These are phyloP conservation scores for Sebastiscus albofasciatus DNA, from an alignment of 2,797 vertebrate species.

Conservation along the genomic window DNA sequence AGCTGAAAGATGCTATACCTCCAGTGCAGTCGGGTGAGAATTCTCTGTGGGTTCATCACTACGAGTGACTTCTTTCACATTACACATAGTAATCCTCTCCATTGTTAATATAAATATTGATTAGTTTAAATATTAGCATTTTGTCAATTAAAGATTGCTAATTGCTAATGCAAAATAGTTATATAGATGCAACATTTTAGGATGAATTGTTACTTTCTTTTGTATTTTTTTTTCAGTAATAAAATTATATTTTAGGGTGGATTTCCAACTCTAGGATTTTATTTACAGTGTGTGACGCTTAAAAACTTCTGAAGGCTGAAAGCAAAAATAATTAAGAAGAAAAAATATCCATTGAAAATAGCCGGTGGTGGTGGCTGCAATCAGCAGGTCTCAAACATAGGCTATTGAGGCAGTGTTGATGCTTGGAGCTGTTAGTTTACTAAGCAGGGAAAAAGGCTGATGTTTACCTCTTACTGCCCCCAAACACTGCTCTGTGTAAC, in stretches of 20 bases:
- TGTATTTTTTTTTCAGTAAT: not conserved
- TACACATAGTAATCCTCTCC: not conserved
- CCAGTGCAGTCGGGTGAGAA: not conserved
- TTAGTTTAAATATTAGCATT: not conserved
- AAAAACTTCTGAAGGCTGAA: conserved; percentile 8
- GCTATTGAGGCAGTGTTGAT: conserved; percentile 61
- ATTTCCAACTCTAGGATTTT: conserved; percentile 15
- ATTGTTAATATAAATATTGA: not conserved
- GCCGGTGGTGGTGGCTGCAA: conserved; percentile 43
- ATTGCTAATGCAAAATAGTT: not conserved
- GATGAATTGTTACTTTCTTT: not conserved
- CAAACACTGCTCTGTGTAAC: conserved; percentile 54
- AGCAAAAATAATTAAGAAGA: conserved; percentile 35
- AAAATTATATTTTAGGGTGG: not conserved
- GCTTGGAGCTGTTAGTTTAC: conserved; percentile 70
- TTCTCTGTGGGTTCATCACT: not conserved
- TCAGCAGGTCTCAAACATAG: conserved; percentile 58
- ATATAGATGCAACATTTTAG: not conserved
- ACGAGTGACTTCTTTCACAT: not conserved
- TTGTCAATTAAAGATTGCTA: not conserved
- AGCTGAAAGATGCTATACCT: not conserved
- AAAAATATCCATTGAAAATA: conserved; percentile 4
- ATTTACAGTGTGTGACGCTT: conserved; percentile 6
- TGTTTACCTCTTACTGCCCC: conserved; percentile 60
- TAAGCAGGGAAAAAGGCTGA: conserved; percentile 56